Conservation (phyloP, 2,888 invertebrate species). For the Brachyptera risi region DNA sequence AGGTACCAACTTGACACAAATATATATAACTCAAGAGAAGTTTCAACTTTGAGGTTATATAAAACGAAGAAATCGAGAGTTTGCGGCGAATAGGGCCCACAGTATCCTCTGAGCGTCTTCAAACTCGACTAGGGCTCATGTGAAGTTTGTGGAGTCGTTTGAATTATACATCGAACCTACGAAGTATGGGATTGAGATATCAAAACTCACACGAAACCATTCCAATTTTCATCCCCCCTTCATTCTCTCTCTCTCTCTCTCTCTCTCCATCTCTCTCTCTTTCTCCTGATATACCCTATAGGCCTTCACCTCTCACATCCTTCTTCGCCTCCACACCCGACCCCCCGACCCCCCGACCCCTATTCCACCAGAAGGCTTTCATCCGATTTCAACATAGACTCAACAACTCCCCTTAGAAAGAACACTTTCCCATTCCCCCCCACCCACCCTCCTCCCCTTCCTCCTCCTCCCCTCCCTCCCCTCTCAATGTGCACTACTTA, state of each 20-base stretch:
- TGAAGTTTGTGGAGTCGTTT: conserved; percentile 21
- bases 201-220: conserved; percentile 12
- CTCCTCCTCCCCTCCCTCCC: background rate
- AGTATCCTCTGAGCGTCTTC: background rate
- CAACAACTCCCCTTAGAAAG: background rate
- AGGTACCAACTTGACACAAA: background rate
- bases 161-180: conserved; percentile 25
- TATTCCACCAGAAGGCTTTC: background rate
- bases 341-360: background rate
- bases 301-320: background rate
- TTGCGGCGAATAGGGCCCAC: background rate
- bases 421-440: background rate
- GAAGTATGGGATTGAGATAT: conserved; percentile 25
- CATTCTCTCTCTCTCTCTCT: no score
- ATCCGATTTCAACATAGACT: background rate
- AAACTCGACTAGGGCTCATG: background rate
- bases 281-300: background rate
- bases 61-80: background rate
- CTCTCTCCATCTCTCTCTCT: background rate
- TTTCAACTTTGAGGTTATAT: background rate
- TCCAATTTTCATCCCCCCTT: conserved; percentile 19
- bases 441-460: no score
- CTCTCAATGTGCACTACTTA: background rate
- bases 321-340: background rate
- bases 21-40: background rate